Evolutionary conservation across 1,140 invertebrate genomes (phyloP).

Genomic region (Hylaeus anthracinus): DNA sequence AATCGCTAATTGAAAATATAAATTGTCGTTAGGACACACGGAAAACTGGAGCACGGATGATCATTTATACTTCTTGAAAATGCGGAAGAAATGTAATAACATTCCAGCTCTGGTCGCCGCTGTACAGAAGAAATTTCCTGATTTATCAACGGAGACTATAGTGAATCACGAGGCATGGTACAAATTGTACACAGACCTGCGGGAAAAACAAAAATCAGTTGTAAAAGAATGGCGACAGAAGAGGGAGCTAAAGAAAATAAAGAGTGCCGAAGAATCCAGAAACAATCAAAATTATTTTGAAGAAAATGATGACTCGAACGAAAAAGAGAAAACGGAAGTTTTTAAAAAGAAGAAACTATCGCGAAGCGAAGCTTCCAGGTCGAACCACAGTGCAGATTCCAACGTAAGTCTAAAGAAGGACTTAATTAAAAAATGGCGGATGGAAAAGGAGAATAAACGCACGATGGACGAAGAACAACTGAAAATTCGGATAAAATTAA

Average conservation of each 20-base stretch:
- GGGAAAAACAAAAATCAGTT: slow-evolving; percentile 69
- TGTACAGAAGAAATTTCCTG: slow-evolving; percentile 73
- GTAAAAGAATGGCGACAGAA: slow-evolving; percentile 71
- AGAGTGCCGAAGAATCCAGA: background rate
- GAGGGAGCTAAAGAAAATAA: slow-evolving; percentile 56
- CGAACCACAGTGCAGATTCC: background rate
- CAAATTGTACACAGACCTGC: slow-evolving; percentile 72
- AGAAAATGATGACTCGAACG: background rate
- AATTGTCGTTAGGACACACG: slow-evolving; percentile 68
- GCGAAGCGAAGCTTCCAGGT: background rate
- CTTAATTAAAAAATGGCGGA: slow-evolving; percentile 72
- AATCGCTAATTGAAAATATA: background rate
- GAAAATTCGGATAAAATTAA: slow-evolving; percentile 51
- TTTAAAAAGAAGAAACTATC: background rate
- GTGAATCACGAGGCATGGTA: slow-evolving; percentile 79
- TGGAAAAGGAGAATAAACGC: slow-evolving; percentile 66
- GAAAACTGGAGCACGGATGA: slow-evolving; percentile 75
- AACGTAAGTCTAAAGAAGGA: slow-evolving; percentile 62
- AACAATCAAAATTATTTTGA: background rate
- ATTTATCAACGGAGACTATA: slow-evolving; percentile 71
- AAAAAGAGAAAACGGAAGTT: background rate
- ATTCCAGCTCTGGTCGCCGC: slow-evolving; percentile 68
- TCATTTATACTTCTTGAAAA: slow-evolving; percentile 73
- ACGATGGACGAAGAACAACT: slow-evolving; percentile 65
- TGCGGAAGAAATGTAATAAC: slow-evolving; percentile 68